phyloP scores from a whole-genome alignment of 2,797 vertebrate genomes.

The Pristis pectinata region DNA sequence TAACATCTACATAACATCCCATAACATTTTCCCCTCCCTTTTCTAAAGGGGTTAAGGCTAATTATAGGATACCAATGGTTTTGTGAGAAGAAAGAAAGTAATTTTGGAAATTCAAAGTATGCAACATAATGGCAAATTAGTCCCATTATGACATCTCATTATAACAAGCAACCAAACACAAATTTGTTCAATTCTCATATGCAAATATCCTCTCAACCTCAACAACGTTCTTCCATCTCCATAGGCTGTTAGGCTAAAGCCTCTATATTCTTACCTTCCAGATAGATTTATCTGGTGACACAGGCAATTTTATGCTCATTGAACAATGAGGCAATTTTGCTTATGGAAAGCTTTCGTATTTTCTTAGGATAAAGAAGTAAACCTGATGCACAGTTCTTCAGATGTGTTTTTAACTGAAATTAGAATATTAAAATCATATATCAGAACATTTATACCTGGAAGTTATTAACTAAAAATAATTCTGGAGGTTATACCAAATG shows the following conservation, averaged over 20 bases:
- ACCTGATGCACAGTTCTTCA: not conserved
- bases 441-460: not conserved
- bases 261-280: not conserved
- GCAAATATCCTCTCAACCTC: not conserved
- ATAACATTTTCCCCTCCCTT: not conserved
- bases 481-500: not conserved
- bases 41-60: not conserved
- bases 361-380: not conserved
- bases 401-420: not conserved
- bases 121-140: not conserved
- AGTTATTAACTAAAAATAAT: not conserved
- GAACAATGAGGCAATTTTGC: not conserved
- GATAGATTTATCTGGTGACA: not conserved
- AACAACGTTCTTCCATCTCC: not conserved
- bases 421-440: not conserved
- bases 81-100: not conserved
- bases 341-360: not conserved
- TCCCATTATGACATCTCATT: not conserved
- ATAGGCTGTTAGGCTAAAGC: not conserved
- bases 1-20: not conserved
- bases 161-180: too few relatives aligned
- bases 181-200: not conserved
- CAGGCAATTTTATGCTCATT: not conserved
- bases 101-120: not conserved
- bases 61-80: not conserved